Base-by-base conservation (phyloP, 2,797 vertebrate genomes). In the Enteromius treurensis region DNA sequence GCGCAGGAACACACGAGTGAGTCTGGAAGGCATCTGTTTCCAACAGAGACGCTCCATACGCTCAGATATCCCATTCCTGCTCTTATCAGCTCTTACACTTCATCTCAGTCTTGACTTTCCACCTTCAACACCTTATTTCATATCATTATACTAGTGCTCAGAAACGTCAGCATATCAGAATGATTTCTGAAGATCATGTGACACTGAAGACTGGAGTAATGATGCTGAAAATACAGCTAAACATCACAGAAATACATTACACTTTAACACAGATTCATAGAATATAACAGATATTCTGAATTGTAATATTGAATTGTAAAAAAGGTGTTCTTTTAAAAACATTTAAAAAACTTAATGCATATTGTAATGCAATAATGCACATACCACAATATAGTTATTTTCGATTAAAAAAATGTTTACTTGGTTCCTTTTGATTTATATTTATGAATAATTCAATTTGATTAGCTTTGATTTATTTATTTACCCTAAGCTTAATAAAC, bases 11-110 rank as follows among this genome's bases (percentile, higher is more conserved):
- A 82, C 80, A 76, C 84, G 87, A 47, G 73, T 84, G 84, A 62
- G 53, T 76, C 71, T 85, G 53, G 42, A 71, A 73, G 83, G 76
- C 88, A 85, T 88, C 89, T 90, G 89, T 85, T 85, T 87, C 70
- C 89, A 90, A 85, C 69, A 85, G n/a, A 13, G 71, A 34, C 32
- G 29, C 67, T 53, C 71, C 37, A 40, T 40, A 40, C 37, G 37
- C 37, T 40, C 37, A 40, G 37, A 40, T 8, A 40, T 40, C 37
- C 7, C 37, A 40, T 40, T 40, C 13, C 68, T 5, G 69, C 0
- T 71, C 8, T 49, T 23, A 14, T 69, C 32, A 40, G 37, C 37
- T 40, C 37, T 40, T 40, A 40, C 37, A 40, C 37, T 40, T 40
- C 37, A 40, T 40, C 37, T 40, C 37, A 40, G 37, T 7, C 37